Percentiles rank a stretch among this genome's conserved stretches.
Conservation (phyloP, 2,888 invertebrate species). For the Callinectes sapidus region DNA sequence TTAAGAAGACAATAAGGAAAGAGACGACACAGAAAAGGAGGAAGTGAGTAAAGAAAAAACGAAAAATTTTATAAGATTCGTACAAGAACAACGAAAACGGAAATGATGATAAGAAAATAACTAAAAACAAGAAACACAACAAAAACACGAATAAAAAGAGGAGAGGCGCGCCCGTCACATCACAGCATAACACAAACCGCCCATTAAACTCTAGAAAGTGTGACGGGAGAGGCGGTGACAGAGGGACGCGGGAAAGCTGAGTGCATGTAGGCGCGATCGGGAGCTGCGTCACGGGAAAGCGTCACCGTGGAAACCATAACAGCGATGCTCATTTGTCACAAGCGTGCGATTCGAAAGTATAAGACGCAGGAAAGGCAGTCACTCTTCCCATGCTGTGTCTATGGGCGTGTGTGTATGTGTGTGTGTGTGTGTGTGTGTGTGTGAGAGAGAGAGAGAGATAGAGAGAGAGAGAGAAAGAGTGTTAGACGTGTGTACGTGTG, state of each 20-base stretch:
- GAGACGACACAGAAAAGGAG: background rate
- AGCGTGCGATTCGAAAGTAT: background rate
- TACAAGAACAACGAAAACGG: background rate
- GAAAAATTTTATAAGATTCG: background rate
- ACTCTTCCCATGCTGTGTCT: background rate
- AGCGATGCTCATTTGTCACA: background rate
- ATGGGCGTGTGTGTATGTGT: constrained; percentile 4
- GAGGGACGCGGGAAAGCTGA: background rate
- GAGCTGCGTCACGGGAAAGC: background rate
- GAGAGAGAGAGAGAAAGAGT: background rate
- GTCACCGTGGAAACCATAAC: background rate
- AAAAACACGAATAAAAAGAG: background rate
- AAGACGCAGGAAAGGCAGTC: background rate
- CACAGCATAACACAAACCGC: background rate
- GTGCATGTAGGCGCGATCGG: background rate
- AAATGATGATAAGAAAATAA: background rate
- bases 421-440: background rate
- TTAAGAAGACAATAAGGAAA: background rate
- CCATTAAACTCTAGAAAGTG: background rate
- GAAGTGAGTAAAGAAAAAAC: background rate
- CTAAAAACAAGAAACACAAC: background rate
- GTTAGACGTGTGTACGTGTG: background rate
- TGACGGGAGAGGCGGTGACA: background rate
- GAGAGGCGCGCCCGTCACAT: background rate
- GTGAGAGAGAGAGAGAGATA: constrained; percentile 7